Conservation (phyloP, 2,113 vertebrate species). For the Cavia aperea region DNA sequence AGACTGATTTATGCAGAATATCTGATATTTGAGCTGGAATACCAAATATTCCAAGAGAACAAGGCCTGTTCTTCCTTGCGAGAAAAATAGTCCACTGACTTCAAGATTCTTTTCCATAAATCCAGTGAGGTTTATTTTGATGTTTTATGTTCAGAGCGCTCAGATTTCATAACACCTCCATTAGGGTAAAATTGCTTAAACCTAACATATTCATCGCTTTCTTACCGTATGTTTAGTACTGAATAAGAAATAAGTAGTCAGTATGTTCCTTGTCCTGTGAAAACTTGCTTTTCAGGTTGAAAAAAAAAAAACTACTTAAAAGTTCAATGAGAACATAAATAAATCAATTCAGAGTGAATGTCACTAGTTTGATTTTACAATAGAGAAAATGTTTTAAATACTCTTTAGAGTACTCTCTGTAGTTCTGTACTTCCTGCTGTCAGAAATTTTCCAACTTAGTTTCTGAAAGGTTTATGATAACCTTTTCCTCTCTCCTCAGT, state of each 20-base stretch:
- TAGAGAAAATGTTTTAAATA: not conserved
- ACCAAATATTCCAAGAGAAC: slow-evolving; percentile 36
- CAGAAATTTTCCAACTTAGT: not conserved
- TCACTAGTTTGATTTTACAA: not conserved
- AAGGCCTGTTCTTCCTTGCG: slow-evolving; percentile 9
- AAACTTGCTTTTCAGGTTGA: slow-evolving; percentile 29
- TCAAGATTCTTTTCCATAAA: not conserved
- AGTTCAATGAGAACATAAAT: slow-evolving; percentile 14
- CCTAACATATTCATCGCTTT: slow-evolving; percentile 47
- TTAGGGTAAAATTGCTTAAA: slow-evolving; percentile 46
- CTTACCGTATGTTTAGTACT: slow-evolving; percentile 24
- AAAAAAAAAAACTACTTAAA: slow-evolving; percentile 37
- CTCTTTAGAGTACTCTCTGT: not conserved
- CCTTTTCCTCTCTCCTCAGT: not conserved
- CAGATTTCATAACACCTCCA: slow-evolving; percentile 33
- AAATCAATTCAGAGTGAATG: slow-evolving; percentile 2
- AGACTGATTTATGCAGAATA: slow-evolving; percentile 26
- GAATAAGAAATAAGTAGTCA: slow-evolving; percentile 46
- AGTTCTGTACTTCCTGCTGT: not conserved
- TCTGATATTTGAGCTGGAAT: slow-evolving; percentile 43
- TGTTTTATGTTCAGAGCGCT: slow-evolving; percentile 19
- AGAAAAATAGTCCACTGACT: slow-evolving; percentile 31
- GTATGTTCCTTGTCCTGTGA: slow-evolving; percentile 24
- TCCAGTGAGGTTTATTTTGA: slow-evolving; percentile 51
- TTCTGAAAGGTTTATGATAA: not conserved